Conservation (phyloP, 1,140 invertebrate species). For the Solenopsis invicta region DNA sequence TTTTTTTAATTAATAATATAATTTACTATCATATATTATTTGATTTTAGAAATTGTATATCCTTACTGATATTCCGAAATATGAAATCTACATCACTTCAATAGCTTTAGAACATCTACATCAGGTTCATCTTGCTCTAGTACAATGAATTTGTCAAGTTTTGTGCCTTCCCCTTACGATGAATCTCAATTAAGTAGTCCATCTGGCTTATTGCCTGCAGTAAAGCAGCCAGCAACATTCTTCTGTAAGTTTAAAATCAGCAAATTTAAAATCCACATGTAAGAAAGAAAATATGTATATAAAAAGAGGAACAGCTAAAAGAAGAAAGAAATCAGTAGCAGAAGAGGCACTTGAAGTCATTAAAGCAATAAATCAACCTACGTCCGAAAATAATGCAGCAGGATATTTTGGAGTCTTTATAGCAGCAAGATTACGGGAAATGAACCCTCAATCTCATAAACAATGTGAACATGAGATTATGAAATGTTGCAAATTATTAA, state of each 20-base stretch:
- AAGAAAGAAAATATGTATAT: background rate
- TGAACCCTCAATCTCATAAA: background rate
- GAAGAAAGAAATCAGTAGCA: background rate
- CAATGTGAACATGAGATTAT: background rate
- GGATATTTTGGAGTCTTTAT: background rate
- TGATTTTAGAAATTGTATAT: background rate
- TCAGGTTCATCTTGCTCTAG: too few relatives aligned
- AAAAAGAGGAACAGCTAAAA: background rate
- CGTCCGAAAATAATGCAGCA: background rate
- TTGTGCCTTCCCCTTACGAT: background rate
- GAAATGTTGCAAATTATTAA: background rate
- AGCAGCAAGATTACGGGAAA: background rate
- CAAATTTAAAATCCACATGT: too few relatives aligned
- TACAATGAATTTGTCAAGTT: background rate
- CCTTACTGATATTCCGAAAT: background rate
- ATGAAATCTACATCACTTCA: background rate
- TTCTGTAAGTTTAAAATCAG: background rate
- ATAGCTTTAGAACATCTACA: too few relatives aligned
- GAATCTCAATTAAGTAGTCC: background rate
- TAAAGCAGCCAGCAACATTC: background rate
- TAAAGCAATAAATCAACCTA: background rate
- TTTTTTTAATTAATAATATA: conserved; percentile 6
- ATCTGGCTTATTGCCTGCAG: background rate
- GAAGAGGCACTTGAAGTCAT: background rate
- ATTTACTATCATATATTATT: background rate